phyloP scores from a whole-genome alignment of 2,113 vertebrate genomes.

The Prunella fulvescens region DNA sequence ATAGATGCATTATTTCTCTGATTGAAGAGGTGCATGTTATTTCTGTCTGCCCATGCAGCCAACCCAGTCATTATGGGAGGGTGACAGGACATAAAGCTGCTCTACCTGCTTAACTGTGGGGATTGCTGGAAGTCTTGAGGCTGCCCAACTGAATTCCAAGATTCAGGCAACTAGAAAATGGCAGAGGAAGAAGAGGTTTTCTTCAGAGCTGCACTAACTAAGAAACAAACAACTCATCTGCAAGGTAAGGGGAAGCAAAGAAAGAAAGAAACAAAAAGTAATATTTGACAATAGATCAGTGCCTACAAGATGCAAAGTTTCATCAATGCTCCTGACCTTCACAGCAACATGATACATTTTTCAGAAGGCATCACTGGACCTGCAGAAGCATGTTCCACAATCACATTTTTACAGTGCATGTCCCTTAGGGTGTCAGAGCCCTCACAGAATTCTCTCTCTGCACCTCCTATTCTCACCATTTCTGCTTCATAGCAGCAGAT shows the following conservation, averaged over 20 bases:
- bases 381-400: neutral
- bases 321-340: neutral
- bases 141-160: neutral
- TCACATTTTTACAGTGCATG: neutral
- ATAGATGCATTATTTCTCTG: neutral
- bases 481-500: neutral
- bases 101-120: neutral
- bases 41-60: neutral
- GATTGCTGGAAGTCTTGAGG: neutral
- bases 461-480: neutral
- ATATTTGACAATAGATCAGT: neutral
- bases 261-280: neutral
- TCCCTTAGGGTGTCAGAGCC: neutral
- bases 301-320: neutral
- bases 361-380: neutral
- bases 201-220: neutral
- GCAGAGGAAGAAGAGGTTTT: neutral
- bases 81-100: neutral
- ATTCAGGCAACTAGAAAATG: neutral
- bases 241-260: neutral
- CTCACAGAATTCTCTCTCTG: neutral
- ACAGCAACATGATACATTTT: neutral
- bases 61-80: neutral
- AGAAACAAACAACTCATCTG: neutral
- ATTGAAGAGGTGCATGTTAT: neutral